These are phyloP conservation scores for Dinocampus coccinellae DNA, from an alignment of 2,888 invertebrate species.

Conservation along the genomic window DNA sequence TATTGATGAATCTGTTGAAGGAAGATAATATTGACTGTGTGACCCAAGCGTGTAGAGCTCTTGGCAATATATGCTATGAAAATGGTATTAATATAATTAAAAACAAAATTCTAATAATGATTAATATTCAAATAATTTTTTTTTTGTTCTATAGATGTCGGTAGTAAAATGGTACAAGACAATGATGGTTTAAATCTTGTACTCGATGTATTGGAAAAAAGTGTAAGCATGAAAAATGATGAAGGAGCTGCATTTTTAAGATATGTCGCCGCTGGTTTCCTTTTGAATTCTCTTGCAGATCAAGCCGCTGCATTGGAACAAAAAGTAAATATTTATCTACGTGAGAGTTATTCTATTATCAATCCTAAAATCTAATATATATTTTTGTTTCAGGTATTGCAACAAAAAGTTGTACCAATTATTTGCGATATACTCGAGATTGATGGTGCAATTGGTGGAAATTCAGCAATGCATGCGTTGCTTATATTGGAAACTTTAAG, in stretches of 20 bases:
- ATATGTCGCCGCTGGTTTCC: constrained; percentile 79
- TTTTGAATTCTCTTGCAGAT: constrained; percentile 85
- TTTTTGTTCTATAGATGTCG: constrained; percentile 53
- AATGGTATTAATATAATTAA: constrained; percentile 74
- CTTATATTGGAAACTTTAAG: constrained; percentile 71
- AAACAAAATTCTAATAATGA: background rate
- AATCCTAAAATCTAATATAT: constrained; percentile 30
- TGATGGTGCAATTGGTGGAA: constrained; percentile 68
- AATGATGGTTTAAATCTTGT: constrained; percentile 71
- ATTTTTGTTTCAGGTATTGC: constrained; percentile 64
- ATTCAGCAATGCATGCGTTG: constrained; percentile 71
- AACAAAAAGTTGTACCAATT: constrained; percentile 69
- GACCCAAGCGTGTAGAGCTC: constrained; percentile 83
- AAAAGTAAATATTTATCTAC: constrained; percentile 55
- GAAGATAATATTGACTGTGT: constrained; percentile 72
- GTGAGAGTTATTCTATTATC: background rate
- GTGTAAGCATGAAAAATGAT: constrained; percentile 47
- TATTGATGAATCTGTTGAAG: constrained; percentile 73
- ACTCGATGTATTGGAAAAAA: constrained; percentile 55
- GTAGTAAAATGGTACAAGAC: constrained; percentile 59
- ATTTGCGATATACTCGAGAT: constrained; percentile 70
- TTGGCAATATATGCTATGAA: constrained; percentile 91
- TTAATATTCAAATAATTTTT: background rate
- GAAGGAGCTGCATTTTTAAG: constrained; percentile 70
- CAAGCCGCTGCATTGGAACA: constrained; percentile 78